A percentile compares a stretch with the other conserved stretches of the same genome.
Evolutionary conservation across 2,888 invertebrate genomes (phyloP).

Genomic region (Epinotia bilunana): DNA sequence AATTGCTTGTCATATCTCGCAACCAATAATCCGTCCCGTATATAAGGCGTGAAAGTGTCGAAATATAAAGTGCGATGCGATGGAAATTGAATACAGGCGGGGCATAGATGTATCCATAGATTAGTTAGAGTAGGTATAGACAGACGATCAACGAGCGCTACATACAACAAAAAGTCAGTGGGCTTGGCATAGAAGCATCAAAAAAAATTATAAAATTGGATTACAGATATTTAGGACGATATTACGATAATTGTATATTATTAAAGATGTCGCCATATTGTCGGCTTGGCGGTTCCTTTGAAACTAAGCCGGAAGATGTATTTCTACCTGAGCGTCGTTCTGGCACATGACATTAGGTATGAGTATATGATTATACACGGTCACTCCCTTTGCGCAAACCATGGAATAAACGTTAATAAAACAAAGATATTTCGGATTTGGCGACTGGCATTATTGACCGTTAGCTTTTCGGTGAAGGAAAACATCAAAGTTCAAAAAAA

Average conservation of each 20-base stretch:
- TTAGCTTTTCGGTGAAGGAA: too few species aligned
- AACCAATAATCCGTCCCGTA: slow-evolving; percentile 15
- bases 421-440: background rate
- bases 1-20: slow-evolving; percentile 30
- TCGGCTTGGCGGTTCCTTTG: slow-evolving; percentile 14
- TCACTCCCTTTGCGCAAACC: slow-evolving; percentile 1
- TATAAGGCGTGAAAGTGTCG: slow-evolving; percentile 30
- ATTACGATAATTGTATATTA: too few species aligned
- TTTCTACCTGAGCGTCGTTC: slow-evolving; percentile 8
- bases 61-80: slow-evolving; percentile 39
- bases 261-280: background rate
- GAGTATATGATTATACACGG: background rate
- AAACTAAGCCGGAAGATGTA: slow-evolving; percentile 9
- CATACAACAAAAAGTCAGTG: background rate
- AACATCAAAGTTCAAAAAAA: too few species aligned
- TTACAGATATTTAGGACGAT: too few species aligned
- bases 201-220: too few species aligned
- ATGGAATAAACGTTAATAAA: background rate
- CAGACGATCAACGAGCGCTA: background rate
- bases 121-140: slow-evolving; percentile 32
- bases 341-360: too few species aligned
- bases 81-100: background rate
- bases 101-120: slow-evolving; percentile 2
- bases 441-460: background rate
- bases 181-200: too few species aligned